Evolutionary conservation across 2,113 vertebrate species (phyloP), one percentile per base, ranked within the genome.

Genomic region (Tympanuchus pallidicinctus): DNA sequence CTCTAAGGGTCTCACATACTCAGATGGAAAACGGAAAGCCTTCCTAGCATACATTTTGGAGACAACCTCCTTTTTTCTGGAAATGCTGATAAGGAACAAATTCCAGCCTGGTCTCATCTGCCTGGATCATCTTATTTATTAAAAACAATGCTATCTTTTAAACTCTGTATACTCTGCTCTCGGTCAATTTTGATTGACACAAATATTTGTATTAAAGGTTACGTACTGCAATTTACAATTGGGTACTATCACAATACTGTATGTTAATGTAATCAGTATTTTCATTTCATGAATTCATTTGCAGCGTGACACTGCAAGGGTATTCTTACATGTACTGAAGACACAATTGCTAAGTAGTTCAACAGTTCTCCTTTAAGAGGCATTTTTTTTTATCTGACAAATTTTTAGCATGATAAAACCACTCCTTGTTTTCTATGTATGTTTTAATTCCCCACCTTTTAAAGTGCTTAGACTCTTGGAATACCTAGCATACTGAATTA

Each of bases 241-340:
- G 96, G 82, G 86, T 86, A 88, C 78, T 93, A 96, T 95, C 94
- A 97, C 91, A 96, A 94, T 96, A 95, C 95, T 94, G 92, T 96
- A 97, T 97, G 96, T 93, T 97, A 97, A 97, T 97, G 96, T 83
- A 97, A 97, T 96, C 96, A 97, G 96, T 94, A 94, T 89, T 95
- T 96, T 94, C 84, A 78, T 95, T 96, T 95, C 91, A 88, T 96
- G 71, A 96, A 96, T 96, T 97, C 94, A 96, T 94, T 89, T 96
- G 93, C 93, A 96, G 92, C 88, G 28, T 93, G 94, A 95, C 93
- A 96, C 94, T 95, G 91, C 92, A 96, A 95, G 95, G 93, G 93
- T 92, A 95, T 96, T 94, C 94, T 93, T 91, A 93, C 76, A 92
- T 73, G 93, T 72, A 96, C 6, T 73, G 71, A 64, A 96, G 90